Evolutionary conservation across 2,113 vertebrate species (phyloP), one percentile per base, ranked within the genome.

Genomic region (Elephantulus edwardii): DNA sequence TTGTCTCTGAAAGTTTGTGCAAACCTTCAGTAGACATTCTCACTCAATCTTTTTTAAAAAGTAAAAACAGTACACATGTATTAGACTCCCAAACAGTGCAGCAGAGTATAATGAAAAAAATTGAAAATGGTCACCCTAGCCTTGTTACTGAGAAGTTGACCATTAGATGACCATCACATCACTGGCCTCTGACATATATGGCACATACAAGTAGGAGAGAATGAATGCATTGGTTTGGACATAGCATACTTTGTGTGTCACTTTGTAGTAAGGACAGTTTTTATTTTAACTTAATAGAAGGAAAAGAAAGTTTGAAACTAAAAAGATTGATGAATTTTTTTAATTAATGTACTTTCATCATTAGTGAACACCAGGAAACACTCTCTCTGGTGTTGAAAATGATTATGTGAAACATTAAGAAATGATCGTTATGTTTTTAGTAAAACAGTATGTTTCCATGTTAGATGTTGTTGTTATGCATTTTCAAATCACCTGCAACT

Each of bases 271-370:
- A 62, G n/a, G 79, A 88, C 11, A n/a, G 16, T 85, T 80, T 46
- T 68, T 88, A 78, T 16, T 84, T 87, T 81, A 75, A 58, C 86
- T 92, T 91, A 89, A 64, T 44, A 87, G 58, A 90, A 84, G 50
- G 28, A 88, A 87, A 82, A 89, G 62, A 89, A 87, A 68, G 26
- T 24, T 38, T 11, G 66, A 80, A 74, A 77, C 7, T 38, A 60
- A n/a, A 77, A 52, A 54, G 28, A 50, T 91, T 80, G 16, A 35
- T 44, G 76, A 76, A 83, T 68, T 93, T n/a, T n/a, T n/a, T 91
- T 87, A 26, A 46, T 78, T 86, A 70, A 52, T 60, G 35, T 83
- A 50, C 92, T 35, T 72, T 66, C 20, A 33, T 62, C 33, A n/a
- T 80, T 52, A 71, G 64, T 48, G 70, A 17, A 2, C 44, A 83